phyloP scores from a whole-genome alignment of 2,888 invertebrate species.

The Stenotaenia linearis region DNA sequence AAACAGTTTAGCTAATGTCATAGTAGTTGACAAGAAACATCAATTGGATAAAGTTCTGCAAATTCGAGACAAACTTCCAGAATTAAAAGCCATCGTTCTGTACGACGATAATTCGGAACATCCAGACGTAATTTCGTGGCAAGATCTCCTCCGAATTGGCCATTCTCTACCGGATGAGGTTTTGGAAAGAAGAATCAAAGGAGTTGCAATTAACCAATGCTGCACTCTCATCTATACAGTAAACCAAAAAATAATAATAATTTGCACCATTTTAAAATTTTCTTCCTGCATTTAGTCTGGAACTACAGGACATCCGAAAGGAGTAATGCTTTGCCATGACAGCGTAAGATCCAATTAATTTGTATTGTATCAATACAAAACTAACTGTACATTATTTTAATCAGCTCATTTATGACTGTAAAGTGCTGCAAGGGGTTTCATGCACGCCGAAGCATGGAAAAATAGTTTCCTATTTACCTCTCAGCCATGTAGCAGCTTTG shows the following conservation, averaged over 20 bases:
- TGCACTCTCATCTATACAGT: constrained; percentile 45
- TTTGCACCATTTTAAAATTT: too few species aligned
- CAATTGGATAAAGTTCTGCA: constrained; percentile 45
- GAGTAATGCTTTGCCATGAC: background rate
- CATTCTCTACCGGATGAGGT: constrained; percentile 40
- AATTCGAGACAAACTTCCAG: constrained; percentile 35
- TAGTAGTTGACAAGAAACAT: constrained; percentile 63
- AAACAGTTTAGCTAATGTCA: constrained; percentile 73
- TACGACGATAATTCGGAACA: background rate
- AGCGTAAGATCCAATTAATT: background rate
- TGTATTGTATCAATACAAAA: background rate
- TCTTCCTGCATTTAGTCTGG: background rate
- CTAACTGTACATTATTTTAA: background rate
- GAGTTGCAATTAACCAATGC: constrained; percentile 44
- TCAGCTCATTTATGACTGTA: background rate
- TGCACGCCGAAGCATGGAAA: background rate
- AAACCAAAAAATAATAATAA: too few species aligned
- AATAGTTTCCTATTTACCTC: background rate
- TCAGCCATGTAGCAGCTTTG: background rate
- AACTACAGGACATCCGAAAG: background rate
- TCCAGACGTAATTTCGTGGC: constrained; percentile 41
- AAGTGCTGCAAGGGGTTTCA: background rate
- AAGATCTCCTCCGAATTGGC: constrained; percentile 43
- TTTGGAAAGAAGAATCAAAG: constrained; percentile 41
- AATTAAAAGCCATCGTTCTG: constrained; percentile 19